Evolutionary conservation across 1,140 invertebrate genomes (phyloP), one percentile per base, ranked within the genome.

Genomic region (Lordiphosa collinella): DNA sequence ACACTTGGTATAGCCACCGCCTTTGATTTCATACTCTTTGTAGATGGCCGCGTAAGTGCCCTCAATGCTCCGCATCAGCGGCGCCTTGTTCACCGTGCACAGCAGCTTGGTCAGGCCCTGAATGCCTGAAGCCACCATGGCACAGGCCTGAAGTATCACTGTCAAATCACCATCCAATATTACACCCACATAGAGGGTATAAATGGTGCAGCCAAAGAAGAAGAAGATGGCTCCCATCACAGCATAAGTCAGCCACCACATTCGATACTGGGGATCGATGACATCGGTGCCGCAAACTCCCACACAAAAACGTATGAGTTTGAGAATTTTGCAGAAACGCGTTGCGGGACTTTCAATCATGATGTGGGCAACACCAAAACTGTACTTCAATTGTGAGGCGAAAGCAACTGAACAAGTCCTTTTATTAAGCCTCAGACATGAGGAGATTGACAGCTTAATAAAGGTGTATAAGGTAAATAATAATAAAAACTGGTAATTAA

Each of bases 161-260:
- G 78, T 84, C 22, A 58, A 60, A 8, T 84, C 71, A 1, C 59
- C 22, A 0, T 84, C 37, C 1, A 61, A 2, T 0, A 64, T n/a
- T 5, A 74, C 51, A 1, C 65, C 79, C 52, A 70, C 53, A 25
- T 85, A 85, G 1, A 85, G 41, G 0, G 79, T 85, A 32, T 85
- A 85, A 0, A 36, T 16, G 4, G 73, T 74, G 8, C 54, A 69
- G n/a, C 12, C 44, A 0, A 52, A 84, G 4, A 71, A 85, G 8
- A 62, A 29, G 0, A 49, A 12, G 13, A 65, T 52, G 1, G 63
- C 34, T 0, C 3, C 10, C 0, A 84, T 36, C 0, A 84, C 25
- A 0, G 40, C 1, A 10, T 85, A 84, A 1, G 73, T 84, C 11
- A 74, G 34, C 40, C 41, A 38, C 58, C 64, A 74, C 68, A 79